Evolutionary conservation across 2,888 invertebrate species (phyloP).

Genomic region (Cylloceria caligata): DNA sequence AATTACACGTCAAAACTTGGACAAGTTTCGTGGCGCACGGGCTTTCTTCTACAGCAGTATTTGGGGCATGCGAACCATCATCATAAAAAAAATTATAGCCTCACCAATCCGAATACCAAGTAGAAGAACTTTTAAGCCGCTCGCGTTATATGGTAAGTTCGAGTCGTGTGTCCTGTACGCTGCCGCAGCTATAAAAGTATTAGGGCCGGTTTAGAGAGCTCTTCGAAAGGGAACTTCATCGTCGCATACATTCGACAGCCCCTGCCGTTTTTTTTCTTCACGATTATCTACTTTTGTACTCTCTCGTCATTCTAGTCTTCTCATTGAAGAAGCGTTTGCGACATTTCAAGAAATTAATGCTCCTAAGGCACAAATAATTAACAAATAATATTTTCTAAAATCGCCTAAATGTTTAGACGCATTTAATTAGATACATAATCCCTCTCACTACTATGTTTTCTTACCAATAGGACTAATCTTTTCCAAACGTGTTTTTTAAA

Average conservation of each 20-base stretch:
- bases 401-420: too few species aligned
- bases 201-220: slow-evolving; percentile 5
- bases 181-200: not conserved
- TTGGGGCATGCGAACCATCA: not conserved
- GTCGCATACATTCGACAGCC: not conserved
- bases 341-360: too few species aligned
- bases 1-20: slow-evolving; percentile 27
- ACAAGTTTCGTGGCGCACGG: not conserved
- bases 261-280: not conserved
- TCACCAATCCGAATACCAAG: slow-evolving; percentile 17
- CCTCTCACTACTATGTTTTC: too few species aligned
- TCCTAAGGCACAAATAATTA: too few species aligned
- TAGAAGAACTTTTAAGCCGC: not conserved
- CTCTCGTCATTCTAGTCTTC: not conserved
- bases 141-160: not conserved
- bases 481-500: too few species aligned
- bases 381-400: too few species aligned
- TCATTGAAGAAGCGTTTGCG: not conserved
- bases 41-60: not conserved
- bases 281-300: not conserved
- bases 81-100: slow-evolving; percentile 21
- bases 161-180: not conserved
- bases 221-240: slow-evolving; percentile 5
- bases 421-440: too few species aligned
- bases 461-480: too few species aligned